phyloP scores from a whole-genome alignment of 2,888 invertebrate genomes.

The Oxycera nigricornis region DNA sequence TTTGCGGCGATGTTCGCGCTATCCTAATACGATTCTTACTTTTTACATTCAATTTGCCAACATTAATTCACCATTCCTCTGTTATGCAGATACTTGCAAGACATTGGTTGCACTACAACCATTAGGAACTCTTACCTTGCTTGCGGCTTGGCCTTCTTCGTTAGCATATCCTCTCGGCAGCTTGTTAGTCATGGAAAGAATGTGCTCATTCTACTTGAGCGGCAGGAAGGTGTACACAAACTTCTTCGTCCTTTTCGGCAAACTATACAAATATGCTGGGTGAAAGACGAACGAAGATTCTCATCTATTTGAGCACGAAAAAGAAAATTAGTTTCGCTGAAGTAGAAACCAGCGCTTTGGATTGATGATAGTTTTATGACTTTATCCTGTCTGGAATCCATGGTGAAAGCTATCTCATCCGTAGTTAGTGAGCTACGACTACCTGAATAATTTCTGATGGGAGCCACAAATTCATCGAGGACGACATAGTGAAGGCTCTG shows the following conservation, averaged over 20 bases:
- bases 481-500: constrained; percentile 4
- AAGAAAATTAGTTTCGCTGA: constrained; percentile 36
- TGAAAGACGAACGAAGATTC: background rate
- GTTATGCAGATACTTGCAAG: constrained; percentile 30
- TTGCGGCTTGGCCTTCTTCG: background rate
- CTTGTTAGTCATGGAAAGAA: constrained; percentile 4
- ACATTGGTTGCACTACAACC: background rate
- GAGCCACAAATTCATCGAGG: constrained; percentile 33
- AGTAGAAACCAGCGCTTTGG: constrained; percentile 2
- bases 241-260: background rate
- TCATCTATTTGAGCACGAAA: background rate
- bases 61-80: constrained; percentile 26
- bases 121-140: background rate
- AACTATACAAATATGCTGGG: constrained; percentile 29
- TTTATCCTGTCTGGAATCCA: constrained; percentile 8
- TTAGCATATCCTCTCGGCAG: constrained; percentile 13
- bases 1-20: background rate
- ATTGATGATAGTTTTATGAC: constrained; percentile 20
- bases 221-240: constrained; percentile 12
- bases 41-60: constrained; percentile 39
- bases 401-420: constrained; percentile 7
- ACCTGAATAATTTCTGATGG: constrained; percentile 16
- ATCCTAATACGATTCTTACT: constrained; percentile 23
- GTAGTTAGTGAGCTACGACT: constrained; percentile 15
- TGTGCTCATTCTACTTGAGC: background rate